Conservation (phyloP, 2,888 invertebrate genomes). For the Poecilobothrus nobilitatus region DNA sequence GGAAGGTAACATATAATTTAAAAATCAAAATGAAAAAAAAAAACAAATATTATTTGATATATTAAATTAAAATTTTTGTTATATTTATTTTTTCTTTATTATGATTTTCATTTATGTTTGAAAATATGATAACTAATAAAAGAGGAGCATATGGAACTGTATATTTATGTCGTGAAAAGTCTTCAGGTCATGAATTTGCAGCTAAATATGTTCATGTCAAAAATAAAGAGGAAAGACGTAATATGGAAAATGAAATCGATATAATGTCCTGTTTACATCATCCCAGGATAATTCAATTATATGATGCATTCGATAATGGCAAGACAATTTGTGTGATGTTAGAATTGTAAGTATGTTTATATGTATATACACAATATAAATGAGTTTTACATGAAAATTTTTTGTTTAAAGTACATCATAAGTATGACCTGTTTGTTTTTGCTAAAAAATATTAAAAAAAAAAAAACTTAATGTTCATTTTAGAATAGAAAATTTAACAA, state of each 20-base stretch:
- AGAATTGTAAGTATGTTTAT: conserved; percentile 70
- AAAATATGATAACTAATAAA: background rate
- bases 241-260: conserved; percentile 84
- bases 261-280: conserved; percentile 86
- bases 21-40: conserved; percentile 29
- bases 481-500: too few species aligned
- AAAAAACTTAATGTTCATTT: too few species aligned
- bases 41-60: conserved; percentile 5
- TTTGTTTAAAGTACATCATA: too few species aligned
- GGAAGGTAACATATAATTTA: conserved; percentile 55
- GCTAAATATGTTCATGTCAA: conserved; percentile 78
- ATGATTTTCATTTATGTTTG: background rate
- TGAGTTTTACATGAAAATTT: too few species aligned
- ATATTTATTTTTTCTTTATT: background rate
- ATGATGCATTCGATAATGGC: conserved; percentile 84
- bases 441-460: too few species aligned
- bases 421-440: too few species aligned
- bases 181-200: conserved; percentile 65
- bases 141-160: conserved; percentile 93
- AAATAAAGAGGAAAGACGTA: conserved; percentile 69
- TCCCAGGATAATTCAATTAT: conserved; percentile 86
- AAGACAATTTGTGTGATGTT: conserved; percentile 85
- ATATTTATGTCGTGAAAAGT: conserved; percentile 74
- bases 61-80: conserved; percentile 5
- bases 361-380: too few species aligned